Percentiles rank a stretch among this genome's conserved stretches.
These are phyloP conservation scores for Notamacropus eugenii DNA, from an alignment of 2,797 vertebrate genomes.

Conservation along the genomic window DNA sequence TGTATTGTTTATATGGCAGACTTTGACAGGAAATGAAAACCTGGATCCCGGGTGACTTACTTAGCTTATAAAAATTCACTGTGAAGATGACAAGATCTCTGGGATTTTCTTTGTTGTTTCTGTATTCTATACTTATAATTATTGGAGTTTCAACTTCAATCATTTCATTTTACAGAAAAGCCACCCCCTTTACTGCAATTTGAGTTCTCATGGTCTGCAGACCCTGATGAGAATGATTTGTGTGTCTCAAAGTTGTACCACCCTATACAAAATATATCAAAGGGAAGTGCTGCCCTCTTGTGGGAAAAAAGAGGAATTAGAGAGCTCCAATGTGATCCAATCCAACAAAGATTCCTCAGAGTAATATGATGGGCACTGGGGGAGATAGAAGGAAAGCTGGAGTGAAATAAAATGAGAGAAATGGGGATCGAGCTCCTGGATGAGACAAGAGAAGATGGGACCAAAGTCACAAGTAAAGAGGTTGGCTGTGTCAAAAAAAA, in stretches of 20 bases:
- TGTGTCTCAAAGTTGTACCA: not conserved
- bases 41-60: not conserved
- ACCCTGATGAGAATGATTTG: not conserved
- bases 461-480: not conserved
- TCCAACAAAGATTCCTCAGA: not conserved
- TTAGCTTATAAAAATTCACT: not conserved
- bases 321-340: not conserved
- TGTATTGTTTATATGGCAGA: not conserved
- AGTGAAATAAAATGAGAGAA: not conserved
- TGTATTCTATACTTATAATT: not conserved
- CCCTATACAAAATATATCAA: not conserved
- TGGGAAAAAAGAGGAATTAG: not conserved
- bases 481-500: not conserved
- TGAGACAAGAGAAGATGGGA: not conserved
- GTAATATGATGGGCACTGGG: not conserved
- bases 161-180: not conserved
- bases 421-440: not conserved
- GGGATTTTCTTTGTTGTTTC: not conserved
- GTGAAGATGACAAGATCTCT: not conserved
- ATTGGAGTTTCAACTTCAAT: not conserved
- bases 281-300: not conserved
- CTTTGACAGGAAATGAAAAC: not conserved
- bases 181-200: not conserved
- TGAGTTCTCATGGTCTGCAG: not conserved
- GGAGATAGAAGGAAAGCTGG: not conserved